These are phyloP conservation scores for Hipparchia semele DNA, from an alignment of 2,888 invertebrate genomes.

Conservation along the genomic window DNA sequence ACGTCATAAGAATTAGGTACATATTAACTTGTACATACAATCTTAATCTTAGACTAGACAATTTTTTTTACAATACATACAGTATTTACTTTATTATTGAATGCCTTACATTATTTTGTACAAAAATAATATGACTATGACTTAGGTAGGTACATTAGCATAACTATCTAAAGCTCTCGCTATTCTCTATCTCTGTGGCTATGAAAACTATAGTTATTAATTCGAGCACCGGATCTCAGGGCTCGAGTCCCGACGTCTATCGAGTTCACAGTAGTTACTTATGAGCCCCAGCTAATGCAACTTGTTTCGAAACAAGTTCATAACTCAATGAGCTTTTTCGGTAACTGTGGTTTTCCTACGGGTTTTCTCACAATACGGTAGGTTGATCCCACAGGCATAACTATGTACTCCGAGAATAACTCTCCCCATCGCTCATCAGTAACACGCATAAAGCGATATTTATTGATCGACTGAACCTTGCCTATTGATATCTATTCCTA, in stretches of 20 bases:
- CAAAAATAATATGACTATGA: constrained; percentile 18
- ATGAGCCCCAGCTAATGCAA: no score
- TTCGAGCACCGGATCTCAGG: no score
- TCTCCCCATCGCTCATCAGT: no score
- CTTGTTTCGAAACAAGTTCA: no score
- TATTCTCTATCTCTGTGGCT: background rate
- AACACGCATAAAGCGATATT: background rate
- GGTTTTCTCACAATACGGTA: no score
- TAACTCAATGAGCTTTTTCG: no score
- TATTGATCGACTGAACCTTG: background rate
- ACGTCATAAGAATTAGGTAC: background rate
- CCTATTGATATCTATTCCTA: background rate
- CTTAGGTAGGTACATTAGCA: background rate
- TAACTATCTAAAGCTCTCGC: background rate
- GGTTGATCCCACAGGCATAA: no score
- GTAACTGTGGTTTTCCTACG: no score
- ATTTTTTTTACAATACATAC: background rate
- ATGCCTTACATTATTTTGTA: constrained; percentile 12
- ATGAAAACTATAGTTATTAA: no score
- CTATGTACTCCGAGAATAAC: no score
- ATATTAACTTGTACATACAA: background rate
- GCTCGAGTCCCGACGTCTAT: no score
- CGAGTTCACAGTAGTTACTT: no score
- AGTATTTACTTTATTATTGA: background rate
- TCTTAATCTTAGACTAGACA: constrained; percentile 26